A percentile compares a stretch with the other conserved stretches of the same genome.
Evolutionary conservation across 2,888 invertebrate genomes (phyloP).

Genomic region (Lasioglossum villosulum): DNA sequence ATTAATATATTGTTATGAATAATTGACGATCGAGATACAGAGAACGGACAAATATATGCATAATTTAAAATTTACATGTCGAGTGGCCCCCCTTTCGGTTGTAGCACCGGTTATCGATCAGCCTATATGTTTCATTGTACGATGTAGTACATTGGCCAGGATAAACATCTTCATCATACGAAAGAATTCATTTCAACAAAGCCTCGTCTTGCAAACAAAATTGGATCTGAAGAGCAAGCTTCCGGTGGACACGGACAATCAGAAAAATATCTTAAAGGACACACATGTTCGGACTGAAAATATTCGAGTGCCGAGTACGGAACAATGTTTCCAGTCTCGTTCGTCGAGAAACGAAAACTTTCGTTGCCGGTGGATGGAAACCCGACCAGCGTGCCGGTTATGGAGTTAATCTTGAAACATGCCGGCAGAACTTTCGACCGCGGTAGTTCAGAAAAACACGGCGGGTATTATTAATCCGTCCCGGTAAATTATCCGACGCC

Average conservation of each 20-base stretch:
- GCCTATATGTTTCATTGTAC: not conserved
- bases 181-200: not conserved
- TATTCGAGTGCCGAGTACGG: not conserved
- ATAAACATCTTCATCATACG: not conserved
- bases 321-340: not conserved
- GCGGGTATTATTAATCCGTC: conserved; percentile 10
- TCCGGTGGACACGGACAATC: not conserved
- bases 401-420: conserved; percentile 10
- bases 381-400: not conserved
- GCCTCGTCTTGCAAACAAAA: not conserved
- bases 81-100: not conserved
- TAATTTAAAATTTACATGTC: too few species aligned
- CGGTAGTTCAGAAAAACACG: not conserved
- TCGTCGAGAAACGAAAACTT: not conserved
- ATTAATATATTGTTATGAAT: too few species aligned
- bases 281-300: not conserved
- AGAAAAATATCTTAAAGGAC: not conserved
- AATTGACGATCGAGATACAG: too few species aligned
- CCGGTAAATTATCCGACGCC: conserved; percentile 11
- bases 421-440: not conserved
- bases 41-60: too few species aligned
- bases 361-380: not conserved
- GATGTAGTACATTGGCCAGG: not conserved
- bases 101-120: not conserved
- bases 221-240: not conserved